These are phyloP conservation scores for Caranx ignobilis DNA, from an alignment of 2,113 vertebrate genomes.

Conservation along the genomic window DNA sequence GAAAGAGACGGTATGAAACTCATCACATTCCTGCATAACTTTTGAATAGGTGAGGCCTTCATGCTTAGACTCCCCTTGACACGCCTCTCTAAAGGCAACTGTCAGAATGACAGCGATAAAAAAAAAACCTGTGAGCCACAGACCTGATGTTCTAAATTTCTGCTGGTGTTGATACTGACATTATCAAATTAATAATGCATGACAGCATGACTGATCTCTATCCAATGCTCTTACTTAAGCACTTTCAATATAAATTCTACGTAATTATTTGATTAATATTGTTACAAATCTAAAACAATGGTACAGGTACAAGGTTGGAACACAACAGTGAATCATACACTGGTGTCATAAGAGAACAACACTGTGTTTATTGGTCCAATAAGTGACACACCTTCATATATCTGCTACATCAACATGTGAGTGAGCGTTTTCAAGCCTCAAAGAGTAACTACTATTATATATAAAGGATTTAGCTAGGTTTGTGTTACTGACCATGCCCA, in stretches of 20 bases:
- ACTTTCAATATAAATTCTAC: no score
- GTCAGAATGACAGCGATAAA: no score
- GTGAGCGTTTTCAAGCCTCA: neutral
- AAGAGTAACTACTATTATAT: neutral
- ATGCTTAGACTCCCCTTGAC: neutral
- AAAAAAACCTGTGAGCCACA: neutral
- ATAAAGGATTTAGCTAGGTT: neutral
- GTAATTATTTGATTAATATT: neutral
- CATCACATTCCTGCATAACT: neutral
- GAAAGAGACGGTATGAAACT: neutral
- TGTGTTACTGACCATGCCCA: neutral
- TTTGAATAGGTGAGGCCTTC: neutral
- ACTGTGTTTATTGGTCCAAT: neutral
- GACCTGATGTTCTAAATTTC: no score
- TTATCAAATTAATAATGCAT: neutral
- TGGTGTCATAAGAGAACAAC: neutral
- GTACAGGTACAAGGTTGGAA: neutral
- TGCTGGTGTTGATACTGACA: neutral
- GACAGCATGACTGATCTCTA: neutral
- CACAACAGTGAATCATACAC: neutral
- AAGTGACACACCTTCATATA: neutral
- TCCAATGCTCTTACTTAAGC: neutral
- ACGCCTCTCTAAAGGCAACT: no score
- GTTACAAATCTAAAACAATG: neutral
- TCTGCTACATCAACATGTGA: neutral